Conservation (phyloP, 2,113 vertebrate genomes). For the Gnathochromis pfefferi region DNA sequence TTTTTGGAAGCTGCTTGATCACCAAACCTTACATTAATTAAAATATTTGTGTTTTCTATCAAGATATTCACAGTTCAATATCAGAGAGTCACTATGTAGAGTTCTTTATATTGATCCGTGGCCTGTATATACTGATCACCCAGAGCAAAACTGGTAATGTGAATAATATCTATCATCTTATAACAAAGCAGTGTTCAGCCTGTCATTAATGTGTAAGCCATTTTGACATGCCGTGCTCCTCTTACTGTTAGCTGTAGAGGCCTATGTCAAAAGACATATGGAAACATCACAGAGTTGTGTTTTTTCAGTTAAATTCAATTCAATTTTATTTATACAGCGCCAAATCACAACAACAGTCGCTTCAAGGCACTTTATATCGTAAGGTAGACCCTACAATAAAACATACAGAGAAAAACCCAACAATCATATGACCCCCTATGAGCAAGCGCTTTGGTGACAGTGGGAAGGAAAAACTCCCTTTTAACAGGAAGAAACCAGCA, state of each 20-base stretch:
- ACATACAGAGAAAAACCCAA: neutral
- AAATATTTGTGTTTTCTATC: neutral
- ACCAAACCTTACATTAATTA: neutral
- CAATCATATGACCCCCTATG: neutral
- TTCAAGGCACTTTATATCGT: neutral
- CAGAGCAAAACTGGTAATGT: neutral
- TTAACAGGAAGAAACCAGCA: rapidly evolving
- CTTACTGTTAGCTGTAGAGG: neutral
- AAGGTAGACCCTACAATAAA: neutral
- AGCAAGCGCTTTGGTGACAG: neutral
- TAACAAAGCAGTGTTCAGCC: neutral
- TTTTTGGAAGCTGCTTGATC: neutral
- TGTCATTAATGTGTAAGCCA: neutral
- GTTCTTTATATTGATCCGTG: neutral
- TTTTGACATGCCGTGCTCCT: neutral
- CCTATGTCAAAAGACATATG: neutral
- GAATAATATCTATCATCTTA: neutral
- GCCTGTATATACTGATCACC: neutral
- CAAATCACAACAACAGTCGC: neutral
- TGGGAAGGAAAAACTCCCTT: neutral
- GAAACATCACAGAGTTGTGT: neutral
- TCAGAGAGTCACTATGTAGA: neutral
- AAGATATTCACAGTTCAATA: neutral
- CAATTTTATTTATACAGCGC: rapidly evolving
- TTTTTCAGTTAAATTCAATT: neutral